A percentile compares a stretch with the other conserved stretches of the same genome.
Evolutionary conservation across 2,888 invertebrate genomes (phyloP).

Genomic region (Poecilobothrus nobilitatus): DNA sequence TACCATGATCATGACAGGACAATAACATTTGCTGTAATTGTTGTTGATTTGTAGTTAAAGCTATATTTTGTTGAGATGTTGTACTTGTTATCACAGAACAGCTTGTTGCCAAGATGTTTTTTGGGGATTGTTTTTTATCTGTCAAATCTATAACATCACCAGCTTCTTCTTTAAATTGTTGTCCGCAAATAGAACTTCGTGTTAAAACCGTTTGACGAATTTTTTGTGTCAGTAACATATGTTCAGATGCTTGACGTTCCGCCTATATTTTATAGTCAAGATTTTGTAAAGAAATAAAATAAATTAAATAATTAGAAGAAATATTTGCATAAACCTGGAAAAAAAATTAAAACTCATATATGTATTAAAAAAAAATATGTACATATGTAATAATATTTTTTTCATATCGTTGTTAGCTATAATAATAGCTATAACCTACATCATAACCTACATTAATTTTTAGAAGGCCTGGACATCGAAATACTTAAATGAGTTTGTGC

Average conservation of each 20-base stretch:
- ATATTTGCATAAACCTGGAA: neutral
- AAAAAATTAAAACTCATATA: neutral
- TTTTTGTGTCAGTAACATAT: slow-evolving; percentile 67
- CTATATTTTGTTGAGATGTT: slow-evolving; percentile 29
- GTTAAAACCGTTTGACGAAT: slow-evolving; percentile 81
- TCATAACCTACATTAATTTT: too few relatives aligned
- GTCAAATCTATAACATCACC: slow-evolving; percentile 68
- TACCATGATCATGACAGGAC: slow-evolving; percentile 22
- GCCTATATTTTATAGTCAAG: slow-evolving; percentile 30
- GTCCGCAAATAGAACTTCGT: slow-evolving; percentile 55
- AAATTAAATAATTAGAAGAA: neutral
- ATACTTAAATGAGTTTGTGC: too few relatives aligned
- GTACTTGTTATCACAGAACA: slow-evolving; percentile 44
- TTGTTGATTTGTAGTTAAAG: slow-evolving; percentile 20
- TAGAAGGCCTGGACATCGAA: too few relatives aligned
- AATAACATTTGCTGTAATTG: slow-evolving; percentile 12
- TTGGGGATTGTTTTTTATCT: slow-evolving; percentile 51
- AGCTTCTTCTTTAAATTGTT: slow-evolving; percentile 51
- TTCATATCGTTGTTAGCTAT: too few relatives aligned
- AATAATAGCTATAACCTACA: too few relatives aligned
- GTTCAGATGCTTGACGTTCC: slow-evolving; percentile 50
- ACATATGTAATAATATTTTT: too few relatives aligned
- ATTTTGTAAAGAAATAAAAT: neutral
- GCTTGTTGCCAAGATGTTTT: slow-evolving; percentile 45
- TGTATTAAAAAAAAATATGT: too few relatives aligned